Conservation (phyloP, 1,140 invertebrate species). For the Eumeta japonica region DNA sequence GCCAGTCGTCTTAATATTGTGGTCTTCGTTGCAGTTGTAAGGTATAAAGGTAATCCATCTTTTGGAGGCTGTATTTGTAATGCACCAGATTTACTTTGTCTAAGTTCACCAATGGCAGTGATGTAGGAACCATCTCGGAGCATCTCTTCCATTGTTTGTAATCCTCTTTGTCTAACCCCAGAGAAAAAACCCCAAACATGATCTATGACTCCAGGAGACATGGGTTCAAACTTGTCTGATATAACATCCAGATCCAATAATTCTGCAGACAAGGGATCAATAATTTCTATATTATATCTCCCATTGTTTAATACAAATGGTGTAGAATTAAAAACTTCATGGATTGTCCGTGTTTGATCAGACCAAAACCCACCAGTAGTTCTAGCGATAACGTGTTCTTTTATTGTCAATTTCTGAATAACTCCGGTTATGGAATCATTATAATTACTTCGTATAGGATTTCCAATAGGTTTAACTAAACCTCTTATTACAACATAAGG, state of each 20-base stretch:
- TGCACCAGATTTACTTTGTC: conserved; percentile 53
- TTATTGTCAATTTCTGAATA: conserved; percentile 67
- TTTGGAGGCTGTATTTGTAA: conserved; percentile 68
- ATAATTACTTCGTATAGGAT: conserved; percentile 68
- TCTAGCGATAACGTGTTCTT: conserved; percentile 75
- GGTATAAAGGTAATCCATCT: conserved; percentile 68
- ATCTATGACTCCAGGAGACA: conserved; percentile 67
- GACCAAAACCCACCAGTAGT: conserved; percentile 78
- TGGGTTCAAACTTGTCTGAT: conserved; percentile 73
- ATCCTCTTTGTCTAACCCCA: conserved; percentile 70
- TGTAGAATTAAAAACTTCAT: conserved; percentile 70
- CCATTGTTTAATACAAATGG: conserved; percentile 71
- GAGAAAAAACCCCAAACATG: conserved; percentile 79
- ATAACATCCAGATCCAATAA: conserved; percentile 75
- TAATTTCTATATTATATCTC: conserved; percentile 64
- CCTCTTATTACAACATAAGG: conserved; percentile 72
- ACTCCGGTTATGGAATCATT: conserved; percentile 70
- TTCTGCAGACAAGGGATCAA: conserved; percentile 71
- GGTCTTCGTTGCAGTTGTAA: conserved; percentile 69
- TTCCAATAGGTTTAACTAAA: conserved; percentile 69
- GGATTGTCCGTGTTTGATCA: conserved; percentile 70
- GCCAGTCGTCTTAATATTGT: conserved; percentile 69
- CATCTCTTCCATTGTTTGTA: conserved; percentile 79
- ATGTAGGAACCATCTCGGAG: conserved; percentile 71
- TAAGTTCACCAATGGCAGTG: conserved; percentile 74